Evolutionary conservation across 2,888 invertebrate genomes (phyloP).

Genomic region (Ophonus ardosiacus): DNA sequence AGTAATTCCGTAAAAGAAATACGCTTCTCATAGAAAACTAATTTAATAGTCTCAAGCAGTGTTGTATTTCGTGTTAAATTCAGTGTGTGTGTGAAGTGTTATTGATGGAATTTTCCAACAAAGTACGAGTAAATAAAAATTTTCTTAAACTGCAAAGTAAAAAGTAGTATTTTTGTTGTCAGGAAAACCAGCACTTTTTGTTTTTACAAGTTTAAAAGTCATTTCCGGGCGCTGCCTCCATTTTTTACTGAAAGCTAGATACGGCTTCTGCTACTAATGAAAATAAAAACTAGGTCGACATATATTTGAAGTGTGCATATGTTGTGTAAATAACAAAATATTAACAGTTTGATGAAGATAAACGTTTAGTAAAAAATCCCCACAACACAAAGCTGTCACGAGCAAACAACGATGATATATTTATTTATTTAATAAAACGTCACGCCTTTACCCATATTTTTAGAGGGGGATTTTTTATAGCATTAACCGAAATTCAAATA

Average conservation of each 20-base stretch:
- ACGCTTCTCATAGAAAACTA: too few relatives aligned
- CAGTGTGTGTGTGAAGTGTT: neutral
- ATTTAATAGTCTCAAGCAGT: too few relatives aligned
- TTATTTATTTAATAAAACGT: neutral
- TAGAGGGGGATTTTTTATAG: neutral
- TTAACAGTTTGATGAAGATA: neutral
- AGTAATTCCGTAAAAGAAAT: too few relatives aligned
- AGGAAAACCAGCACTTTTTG: neutral
- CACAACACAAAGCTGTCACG: neutral
- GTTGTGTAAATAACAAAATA: neutral
- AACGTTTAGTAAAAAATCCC: neutral
- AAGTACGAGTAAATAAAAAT: neutral
- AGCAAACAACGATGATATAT: neutral
- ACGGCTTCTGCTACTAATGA: neutral
- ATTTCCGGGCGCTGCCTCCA: constrained; percentile 8
- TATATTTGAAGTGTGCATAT: neutral
- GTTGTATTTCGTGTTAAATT: too few relatives aligned
- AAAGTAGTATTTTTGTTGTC: neutral
- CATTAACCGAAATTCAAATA: neutral
- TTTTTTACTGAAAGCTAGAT: neutral
- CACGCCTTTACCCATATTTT: neutral
- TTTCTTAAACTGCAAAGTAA: neutral
- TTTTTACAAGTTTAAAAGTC: neutral
- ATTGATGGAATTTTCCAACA: neutral
- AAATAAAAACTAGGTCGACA: neutral